phyloP scores from a whole-genome alignment of 2,113 vertebrate genomes.

The Calyptommatus sinebrachiatus region DNA sequence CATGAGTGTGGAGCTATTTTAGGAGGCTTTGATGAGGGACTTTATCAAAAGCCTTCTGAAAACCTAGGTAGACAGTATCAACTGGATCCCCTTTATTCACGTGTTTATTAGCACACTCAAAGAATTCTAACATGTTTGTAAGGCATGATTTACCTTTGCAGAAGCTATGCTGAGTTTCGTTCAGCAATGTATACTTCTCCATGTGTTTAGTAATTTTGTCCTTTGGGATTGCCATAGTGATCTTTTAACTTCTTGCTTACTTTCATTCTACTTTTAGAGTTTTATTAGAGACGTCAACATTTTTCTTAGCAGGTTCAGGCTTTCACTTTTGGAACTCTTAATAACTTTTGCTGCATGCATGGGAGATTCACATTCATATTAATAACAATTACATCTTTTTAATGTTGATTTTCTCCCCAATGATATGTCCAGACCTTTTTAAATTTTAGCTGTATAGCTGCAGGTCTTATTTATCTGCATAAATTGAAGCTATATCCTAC shows the following conservation, averaged over 20 bases:
- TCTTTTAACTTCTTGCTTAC: constrained; percentile 31
- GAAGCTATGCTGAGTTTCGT: no score
- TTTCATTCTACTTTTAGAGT: constrained; percentile 16
- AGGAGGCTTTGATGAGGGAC: no score
- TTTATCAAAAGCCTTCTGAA: no score
- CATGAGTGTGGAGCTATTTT: no score
- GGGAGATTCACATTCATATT: constrained; percentile 16
- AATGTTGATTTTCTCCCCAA: constrained; percentile 10
- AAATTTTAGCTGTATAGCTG: constrained; percentile 4
- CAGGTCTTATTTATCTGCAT: constrained; percentile 16
- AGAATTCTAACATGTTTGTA: no score
- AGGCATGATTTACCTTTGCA: no score
- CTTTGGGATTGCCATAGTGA: constrained; percentile 4
- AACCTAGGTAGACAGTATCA: no score
- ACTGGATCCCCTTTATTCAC: no score
- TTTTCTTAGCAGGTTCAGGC: constrained; percentile 22
- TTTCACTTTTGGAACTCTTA: not conserved
- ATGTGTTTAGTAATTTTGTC: no score
- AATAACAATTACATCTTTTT: constrained; percentile 13
- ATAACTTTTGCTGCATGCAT: constrained; percentile 9
- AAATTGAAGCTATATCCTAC: not conserved
- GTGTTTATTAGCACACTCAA: no score
- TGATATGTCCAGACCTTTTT: not conserved
- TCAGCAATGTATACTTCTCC: no score
- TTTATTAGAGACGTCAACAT: constrained; percentile 29